These are phyloP conservation scores for Dolichallabes microphthalmus DNA, from an alignment of 2,113 vertebrate genomes.

Conservation along the genomic window DNA sequence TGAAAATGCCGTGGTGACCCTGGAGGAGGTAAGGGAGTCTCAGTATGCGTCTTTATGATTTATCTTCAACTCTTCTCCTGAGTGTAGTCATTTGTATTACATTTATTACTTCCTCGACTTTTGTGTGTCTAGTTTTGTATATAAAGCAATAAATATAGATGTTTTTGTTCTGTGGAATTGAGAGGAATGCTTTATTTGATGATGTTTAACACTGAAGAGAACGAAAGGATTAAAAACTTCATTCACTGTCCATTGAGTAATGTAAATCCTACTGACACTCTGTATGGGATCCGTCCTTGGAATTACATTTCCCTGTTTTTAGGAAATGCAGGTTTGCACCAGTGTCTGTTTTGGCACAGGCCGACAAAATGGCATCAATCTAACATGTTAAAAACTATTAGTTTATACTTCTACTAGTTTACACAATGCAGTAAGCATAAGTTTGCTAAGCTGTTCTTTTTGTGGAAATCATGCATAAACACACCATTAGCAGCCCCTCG, in stretches of 20 bases:
- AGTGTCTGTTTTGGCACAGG: not conserved
- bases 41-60: not conserved
- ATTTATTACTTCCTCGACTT: not conserved
- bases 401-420: not conserved
- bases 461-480: not conserved
- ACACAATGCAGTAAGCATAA: not conserved
- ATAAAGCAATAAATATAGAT: slow-evolving; percentile 12
- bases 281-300: not conserved
- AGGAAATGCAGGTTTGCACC: not conserved
- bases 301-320: not conserved
- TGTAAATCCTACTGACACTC: slow-evolving; percentile 6
- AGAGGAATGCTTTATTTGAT: not conserved
- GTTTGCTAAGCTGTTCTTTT: not conserved
- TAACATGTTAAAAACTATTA: not conserved
- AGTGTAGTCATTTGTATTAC: not conserved
- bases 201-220: not conserved
- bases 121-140: not conserved
- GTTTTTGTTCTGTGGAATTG: not conserved
- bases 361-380: not conserved
- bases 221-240: slow-evolving; percentile 14
- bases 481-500: too few relatives aligned
- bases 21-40: slow-evolving; percentile 82
- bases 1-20: slow-evolving; percentile 75
- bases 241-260: not conserved
- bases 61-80: not conserved